These are phyloP conservation scores for Drosophila sordidapex DNA, from an alignment of 2,888 invertebrate genomes.

Conservation along the genomic window DNA sequence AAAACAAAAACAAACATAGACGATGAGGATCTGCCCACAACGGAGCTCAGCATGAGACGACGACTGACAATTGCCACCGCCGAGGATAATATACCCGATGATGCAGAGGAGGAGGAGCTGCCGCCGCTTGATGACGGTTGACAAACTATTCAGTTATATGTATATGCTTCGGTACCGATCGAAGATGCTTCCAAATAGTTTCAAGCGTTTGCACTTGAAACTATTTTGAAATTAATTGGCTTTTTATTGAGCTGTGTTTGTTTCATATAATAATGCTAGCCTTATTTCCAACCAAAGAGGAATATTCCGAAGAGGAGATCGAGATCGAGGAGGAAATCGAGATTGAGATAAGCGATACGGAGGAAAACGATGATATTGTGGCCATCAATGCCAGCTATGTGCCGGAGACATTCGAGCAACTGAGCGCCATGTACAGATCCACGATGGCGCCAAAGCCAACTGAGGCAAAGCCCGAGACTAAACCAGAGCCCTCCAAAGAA, in stretches of 20 bases:
- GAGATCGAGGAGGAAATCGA: constrained; percentile 82
- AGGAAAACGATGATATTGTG: constrained; percentile 84
- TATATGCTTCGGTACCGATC: constrained; percentile 54
- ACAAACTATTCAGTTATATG: constrained; percentile 18
- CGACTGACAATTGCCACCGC: constrained; percentile 83
- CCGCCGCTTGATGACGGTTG: constrained; percentile 83
- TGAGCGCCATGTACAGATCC: constrained; percentile 79
- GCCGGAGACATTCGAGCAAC: constrained; percentile 82
- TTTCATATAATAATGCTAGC: constrained; percentile 29
- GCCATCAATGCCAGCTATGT: constrained; percentile 78
- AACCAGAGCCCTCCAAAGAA: constrained; percentile 13
- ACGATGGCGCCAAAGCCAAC: constrained; percentile 34
- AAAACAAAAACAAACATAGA: constrained; percentile 45
- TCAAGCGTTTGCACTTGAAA: constrained; percentile 21
- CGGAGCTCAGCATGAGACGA: constrained; percentile 77
- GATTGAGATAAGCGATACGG: constrained; percentile 69
- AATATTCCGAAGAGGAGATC: constrained; percentile 81
- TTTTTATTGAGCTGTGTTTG: background rate
- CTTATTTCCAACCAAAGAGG: constrained; percentile 62
- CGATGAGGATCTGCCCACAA: constrained; percentile 61
- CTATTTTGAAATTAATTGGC: constrained; percentile 24
- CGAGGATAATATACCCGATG: constrained; percentile 80
- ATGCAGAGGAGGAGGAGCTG: constrained; percentile 66
- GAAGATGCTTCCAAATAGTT: constrained; percentile 57
- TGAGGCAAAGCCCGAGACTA: constrained; percentile 11